Base-by-base conservation (phyloP, 53 echinoderm and acorn worm genomes). In the Luidia sarsii region DNA sequence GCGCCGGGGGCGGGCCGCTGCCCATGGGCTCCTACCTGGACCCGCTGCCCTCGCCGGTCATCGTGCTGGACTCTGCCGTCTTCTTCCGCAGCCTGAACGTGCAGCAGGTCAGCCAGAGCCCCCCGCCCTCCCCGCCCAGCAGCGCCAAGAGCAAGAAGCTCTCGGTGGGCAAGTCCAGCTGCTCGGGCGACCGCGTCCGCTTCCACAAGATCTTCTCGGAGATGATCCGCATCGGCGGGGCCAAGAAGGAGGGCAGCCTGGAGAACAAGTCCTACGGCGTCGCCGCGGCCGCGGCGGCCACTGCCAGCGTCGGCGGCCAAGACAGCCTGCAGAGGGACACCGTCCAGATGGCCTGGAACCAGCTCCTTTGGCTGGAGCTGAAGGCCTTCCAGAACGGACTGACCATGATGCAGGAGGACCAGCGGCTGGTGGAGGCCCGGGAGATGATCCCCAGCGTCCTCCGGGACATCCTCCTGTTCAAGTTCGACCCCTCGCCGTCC, bases 181-280 rank as follows among this genome's bases (percentile, higher is more conserved):
- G 89, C 70, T 77, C 93, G n/a, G 54, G 70, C 4, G 97, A 97
- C 50, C 80, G 97, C 50, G 32, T 93, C 2, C 80, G 68, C 8
- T 97, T 97, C 65, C 90, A 97, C 71, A 80, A 82, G 28, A 97
- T 91, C 19, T 97, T 97, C 65, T 93, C 97, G 7, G 80, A 82
- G 39, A 77, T 97, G 39, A 89, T 97, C 32, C 83, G 88, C 22
- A 90, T 95, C 68, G 95, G 95, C 34, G 85, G 84, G 52, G 60
- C 81, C 31, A 94, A 87, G 66, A 91, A 87, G 56, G 87, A 87
- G 39, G 80, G 52, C 15, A 75, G 79, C 8, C 50, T 79, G 24
- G 95, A 91, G 21, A 82, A 46, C 66, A 68, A 65, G 35, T 51
- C 67, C 24, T 83, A 75, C n/a, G 63, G 55, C 33, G n/a, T n/a